These are phyloP conservation scores for Cylloceria caligata DNA, from an alignment of 2,888 invertebrate species.

Conservation along the genomic window DNA sequence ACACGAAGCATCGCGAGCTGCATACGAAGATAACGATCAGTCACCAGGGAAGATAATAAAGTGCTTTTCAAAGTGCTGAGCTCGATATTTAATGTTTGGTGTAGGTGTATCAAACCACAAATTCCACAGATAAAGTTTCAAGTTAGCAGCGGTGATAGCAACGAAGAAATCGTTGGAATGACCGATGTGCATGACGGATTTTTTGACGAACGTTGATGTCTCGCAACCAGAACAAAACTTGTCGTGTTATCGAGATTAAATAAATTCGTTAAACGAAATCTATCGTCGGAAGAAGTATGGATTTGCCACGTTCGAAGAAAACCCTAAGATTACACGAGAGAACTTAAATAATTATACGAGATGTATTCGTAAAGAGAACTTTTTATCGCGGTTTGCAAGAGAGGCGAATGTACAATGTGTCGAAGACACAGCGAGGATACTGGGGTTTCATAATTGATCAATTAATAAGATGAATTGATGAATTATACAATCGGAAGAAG, in stretches of 20 bases:
- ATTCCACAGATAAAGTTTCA: no score
- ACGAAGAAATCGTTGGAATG: no score
- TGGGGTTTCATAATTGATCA: constrained; percentile 21
- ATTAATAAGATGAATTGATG: neutral
- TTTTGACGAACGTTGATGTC: neutral
- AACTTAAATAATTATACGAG: neutral
- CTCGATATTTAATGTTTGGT: neutral
- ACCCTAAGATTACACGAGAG: neutral
- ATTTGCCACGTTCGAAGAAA: neutral
- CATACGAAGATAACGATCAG: neutral
- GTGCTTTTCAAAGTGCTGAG: neutral
- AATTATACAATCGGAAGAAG: neutral
- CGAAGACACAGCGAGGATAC: constrained; percentile 48
- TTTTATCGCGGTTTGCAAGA: neutral
- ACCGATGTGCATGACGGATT: neutral
- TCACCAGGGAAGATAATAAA: neutral
- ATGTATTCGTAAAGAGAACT: neutral
- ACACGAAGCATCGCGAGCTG: neutral
- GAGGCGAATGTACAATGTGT: constrained; percentile 22
- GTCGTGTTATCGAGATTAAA: neutral
- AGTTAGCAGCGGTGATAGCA: no score
- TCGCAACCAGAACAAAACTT: neutral
- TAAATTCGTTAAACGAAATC: neutral
- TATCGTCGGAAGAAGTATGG: neutral
- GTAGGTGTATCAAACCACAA: no score